phyloP scores from a whole-genome alignment of 2,888 invertebrate species.

The Lepidonotus clava region DNA sequence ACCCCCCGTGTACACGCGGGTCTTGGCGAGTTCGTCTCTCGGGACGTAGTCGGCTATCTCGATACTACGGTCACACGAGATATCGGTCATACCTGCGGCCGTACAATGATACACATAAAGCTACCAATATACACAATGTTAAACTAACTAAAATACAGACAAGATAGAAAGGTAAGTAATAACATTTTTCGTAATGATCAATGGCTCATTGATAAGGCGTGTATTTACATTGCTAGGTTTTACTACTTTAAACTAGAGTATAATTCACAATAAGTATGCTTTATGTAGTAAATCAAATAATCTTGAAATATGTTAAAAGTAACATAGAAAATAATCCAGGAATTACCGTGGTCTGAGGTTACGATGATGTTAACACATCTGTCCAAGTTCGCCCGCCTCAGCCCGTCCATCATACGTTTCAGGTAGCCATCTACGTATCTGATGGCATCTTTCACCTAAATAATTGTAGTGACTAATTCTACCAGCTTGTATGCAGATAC shows the following conservation, averaged over 20 bases:
- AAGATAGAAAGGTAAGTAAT: no score
- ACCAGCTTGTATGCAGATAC: neutral
- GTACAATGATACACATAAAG: neutral
- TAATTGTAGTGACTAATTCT: neutral
- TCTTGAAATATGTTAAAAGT: no score
- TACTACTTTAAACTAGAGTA: no score
- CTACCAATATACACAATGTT: neutral
- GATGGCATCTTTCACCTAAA: conserved; percentile 75
- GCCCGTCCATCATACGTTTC: conserved; percentile 72
- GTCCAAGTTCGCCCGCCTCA: conserved; percentile 70
- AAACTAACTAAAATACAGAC: no score
- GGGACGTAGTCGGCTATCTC: conserved; percentile 69
- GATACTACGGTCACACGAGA: conserved; percentile 70
- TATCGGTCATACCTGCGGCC: conserved; percentile 69
- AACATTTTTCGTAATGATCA: no score
- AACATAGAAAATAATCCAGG: no score
- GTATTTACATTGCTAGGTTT: no score
- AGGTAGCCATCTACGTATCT: conserved; percentile 72
- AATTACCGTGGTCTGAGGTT: conserved; percentile 76
- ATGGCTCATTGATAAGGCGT: no score
- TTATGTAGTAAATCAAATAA: no score
- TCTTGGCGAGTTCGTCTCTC: conserved; percentile 59
- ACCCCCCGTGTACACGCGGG: conserved; percentile 70
- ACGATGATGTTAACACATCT: conserved; percentile 76
- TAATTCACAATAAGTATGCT: no score